Percentiles rank a stretch among this genome's conserved stretches.
These are phyloP conservation scores for Incurvaria masculella DNA, from an alignment of 2,888 invertebrate species.

Conservation along the genomic window DNA sequence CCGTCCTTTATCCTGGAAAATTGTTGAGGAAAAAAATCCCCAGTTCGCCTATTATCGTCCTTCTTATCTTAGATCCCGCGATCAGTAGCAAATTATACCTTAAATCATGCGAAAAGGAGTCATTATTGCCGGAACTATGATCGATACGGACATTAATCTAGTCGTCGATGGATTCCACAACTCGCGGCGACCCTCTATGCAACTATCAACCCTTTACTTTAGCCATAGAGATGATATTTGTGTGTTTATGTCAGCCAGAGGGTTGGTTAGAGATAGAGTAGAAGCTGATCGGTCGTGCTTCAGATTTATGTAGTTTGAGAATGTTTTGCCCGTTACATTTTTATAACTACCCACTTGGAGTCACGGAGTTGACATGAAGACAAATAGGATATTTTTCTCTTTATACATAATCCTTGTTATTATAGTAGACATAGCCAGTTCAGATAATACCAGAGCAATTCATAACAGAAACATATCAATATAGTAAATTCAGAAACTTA, in stretches of 20 bases:
- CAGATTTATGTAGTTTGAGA: neutral
- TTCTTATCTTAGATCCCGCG: neutral
- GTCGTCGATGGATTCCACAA: neutral
- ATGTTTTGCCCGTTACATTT: neutral
- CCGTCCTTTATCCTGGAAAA: neutral
- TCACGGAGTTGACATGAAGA: neutral
- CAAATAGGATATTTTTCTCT: neutral
- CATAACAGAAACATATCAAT: no score
- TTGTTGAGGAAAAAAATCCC: neutral
- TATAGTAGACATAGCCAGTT: no score
- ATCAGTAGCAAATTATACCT: neutral
- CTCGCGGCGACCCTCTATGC: neutral
- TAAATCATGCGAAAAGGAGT: neutral
- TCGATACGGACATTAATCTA: neutral
- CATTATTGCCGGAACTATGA: neutral
- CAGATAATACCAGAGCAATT: no score
- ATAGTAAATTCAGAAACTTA: no score
- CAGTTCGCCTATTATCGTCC: neutral
- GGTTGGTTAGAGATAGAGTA: neutral
- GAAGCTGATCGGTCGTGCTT: neutral
- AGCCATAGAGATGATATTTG: no score
- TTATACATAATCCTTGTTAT: no score
- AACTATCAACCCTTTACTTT: neutral
- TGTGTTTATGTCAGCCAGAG: neutral
- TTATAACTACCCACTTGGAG: neutral